Evolutionary conservation across 2,113 vertebrate genomes (phyloP).

Genomic region (Dipodomys spectabilis): DNA sequence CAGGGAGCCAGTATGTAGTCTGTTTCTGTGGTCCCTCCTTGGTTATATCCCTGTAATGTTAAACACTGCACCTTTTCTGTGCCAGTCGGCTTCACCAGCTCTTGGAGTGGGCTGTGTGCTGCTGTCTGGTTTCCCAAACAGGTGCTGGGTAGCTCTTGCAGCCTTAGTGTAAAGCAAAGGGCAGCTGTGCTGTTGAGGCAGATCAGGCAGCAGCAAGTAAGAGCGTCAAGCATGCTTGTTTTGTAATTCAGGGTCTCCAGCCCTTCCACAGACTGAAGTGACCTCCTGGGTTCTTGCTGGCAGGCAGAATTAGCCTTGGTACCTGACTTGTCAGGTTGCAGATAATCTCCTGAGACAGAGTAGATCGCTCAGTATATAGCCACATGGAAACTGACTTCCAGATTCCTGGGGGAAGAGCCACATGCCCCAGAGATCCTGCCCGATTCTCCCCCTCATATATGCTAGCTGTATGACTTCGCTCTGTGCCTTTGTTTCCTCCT

Average conservation of each 20-base stretch:
- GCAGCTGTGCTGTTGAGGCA: fast-evolving
- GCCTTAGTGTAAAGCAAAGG: not conserved
- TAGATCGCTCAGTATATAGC: not conserved
- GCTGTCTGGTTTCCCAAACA: not conserved
- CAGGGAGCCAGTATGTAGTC: not conserved
- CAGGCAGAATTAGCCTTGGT: not conserved
- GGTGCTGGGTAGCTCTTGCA: not conserved
- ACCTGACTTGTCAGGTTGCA: no score
- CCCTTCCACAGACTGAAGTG: not conserved
- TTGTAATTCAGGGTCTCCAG: not conserved
- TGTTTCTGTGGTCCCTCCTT: not conserved
- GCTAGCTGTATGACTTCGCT: not conserved
- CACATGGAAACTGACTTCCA: not conserved
- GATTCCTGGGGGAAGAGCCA: fast-evolving
- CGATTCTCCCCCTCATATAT: fast-evolving
- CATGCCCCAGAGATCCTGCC: fast-evolving
- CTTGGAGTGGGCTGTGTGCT: not conserved
- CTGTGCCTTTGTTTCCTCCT: not conserved
- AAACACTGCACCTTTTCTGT: not conserved
- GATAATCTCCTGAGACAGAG: no score
- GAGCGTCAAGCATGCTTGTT: not conserved
- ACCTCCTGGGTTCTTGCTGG: not conserved
- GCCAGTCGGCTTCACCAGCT: not conserved
- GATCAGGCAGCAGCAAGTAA: fast-evolving
- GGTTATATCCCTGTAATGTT: not conserved